Conservation (phyloP, 1,140 invertebrate genomes). For the Zaprionus ornatus region DNA sequence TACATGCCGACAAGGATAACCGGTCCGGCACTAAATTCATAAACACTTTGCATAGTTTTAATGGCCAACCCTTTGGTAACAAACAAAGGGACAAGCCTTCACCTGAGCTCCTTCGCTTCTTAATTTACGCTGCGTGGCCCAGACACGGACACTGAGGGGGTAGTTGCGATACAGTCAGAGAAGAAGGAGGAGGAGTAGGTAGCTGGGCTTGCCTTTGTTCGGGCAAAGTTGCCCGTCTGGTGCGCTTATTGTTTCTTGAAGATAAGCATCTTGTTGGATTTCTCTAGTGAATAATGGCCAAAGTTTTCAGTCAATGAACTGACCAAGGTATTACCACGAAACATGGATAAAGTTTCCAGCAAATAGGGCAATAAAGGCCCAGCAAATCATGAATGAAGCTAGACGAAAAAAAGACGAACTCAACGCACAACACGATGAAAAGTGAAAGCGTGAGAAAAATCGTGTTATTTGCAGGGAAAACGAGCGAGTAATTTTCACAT, state of each 20-base stretch:
- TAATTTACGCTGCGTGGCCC: conserved; percentile 69
- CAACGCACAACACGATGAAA: conserved; percentile 22
- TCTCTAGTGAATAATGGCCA: conserved; percentile 50
- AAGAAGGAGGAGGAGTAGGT: background rate
- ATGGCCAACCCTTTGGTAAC: conserved; percentile 51
- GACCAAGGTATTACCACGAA: conserved; percentile 36
- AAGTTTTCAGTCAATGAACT: conserved; percentile 57
- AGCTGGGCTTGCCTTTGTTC: conserved; percentile 46
- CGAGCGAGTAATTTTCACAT: conserved; percentile 65
- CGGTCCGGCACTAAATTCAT: conserved; percentile 72
- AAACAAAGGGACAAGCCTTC: conserved; percentile 63
- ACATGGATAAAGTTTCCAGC: conserved; percentile 10
- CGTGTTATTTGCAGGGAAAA: conserved; percentile 9
- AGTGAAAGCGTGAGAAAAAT: conserved; percentile 65
- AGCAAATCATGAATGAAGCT: conserved; percentile 73
- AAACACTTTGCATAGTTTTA: conserved; percentile 79
- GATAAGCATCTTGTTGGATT: conserved; percentile 58
- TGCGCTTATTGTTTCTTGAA: conserved; percentile 68
- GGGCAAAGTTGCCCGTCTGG: conserved; percentile 33
- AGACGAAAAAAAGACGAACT: conserved; percentile 29
- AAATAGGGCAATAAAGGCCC: conserved; percentile 39
- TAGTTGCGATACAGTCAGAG: background rate
- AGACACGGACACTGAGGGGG: conserved; percentile 9
- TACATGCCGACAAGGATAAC: conserved; percentile 22
- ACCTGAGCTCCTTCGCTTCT: conserved; percentile 53